Conservation (phyloP, 2,113 vertebrate species). For the Zosterops japonicus region DNA sequence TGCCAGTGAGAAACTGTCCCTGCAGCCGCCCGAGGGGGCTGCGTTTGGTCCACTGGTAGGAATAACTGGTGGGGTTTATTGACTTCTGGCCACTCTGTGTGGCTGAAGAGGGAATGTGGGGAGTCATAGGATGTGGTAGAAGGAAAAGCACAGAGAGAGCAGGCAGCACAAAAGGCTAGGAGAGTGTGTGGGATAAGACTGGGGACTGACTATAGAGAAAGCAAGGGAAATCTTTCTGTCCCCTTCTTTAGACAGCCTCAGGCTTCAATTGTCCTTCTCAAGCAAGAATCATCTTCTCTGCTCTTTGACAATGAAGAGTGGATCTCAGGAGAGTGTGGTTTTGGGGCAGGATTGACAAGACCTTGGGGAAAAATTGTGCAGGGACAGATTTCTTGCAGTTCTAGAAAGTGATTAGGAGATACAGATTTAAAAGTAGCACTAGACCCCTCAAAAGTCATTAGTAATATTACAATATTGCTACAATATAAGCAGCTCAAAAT, state of each 20-base stretch:
- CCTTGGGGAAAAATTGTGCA: background rate
- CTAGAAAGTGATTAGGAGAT: background rate
- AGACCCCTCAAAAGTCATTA: background rate
- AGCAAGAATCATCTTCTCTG: background rate
- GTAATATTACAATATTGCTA: background rate
- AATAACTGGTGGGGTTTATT: background rate
- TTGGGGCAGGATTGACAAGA: background rate
- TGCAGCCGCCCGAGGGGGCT: background rate
- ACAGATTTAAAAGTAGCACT: background rate
- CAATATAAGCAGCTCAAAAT: background rate
- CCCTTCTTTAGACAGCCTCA: background rate
- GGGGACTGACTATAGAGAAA: background rate
- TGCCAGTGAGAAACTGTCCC: rapidly evolving
- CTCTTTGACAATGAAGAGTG: background rate
- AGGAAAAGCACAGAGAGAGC: background rate
- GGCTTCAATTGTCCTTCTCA: background rate
- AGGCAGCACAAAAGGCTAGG: background rate
- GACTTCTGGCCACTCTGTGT: background rate
- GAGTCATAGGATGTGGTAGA: background rate
- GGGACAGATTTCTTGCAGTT: background rate
- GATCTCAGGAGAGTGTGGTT: background rate
- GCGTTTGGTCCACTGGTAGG: background rate
- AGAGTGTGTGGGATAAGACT: background rate
- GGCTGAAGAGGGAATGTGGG: background rate
- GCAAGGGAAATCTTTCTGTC: background rate